phyloP scores from a whole-genome alignment of 2,113 vertebrate genomes.

The Thermophis baileyi region DNA sequence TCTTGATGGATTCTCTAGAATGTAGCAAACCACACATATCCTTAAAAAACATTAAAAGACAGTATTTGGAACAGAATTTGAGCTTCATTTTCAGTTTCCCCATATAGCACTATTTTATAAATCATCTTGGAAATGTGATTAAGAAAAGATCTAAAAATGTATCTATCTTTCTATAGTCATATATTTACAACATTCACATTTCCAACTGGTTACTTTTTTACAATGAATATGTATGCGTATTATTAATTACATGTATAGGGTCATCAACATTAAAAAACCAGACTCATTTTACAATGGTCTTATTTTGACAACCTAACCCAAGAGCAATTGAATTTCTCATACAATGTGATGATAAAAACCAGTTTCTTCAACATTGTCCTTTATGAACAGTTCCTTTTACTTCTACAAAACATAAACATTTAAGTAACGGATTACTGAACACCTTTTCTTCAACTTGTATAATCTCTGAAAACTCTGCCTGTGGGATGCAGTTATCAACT shows the following conservation, averaged over 20 bases:
- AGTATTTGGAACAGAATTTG: not conserved
- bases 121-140: not conserved
- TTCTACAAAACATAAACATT: not conserved
- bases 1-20: not conserved
- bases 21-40: not conserved
- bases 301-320: not conserved
- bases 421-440: not conserved
- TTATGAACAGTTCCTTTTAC: not conserved
- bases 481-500: not conserved
- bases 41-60: not conserved
- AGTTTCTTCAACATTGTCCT: not conserved
- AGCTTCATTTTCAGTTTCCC: too few species aligned
- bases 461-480: not conserved
- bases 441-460: not conserved
- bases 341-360: not conserved
- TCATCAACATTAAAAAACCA: not conserved
- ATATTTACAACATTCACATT: not conserved
- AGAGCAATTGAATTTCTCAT: not conserved
- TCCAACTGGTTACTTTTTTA: not conserved
- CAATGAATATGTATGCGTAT: not conserved
- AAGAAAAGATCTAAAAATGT: not conserved
- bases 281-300: not conserved
- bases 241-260: not conserved
- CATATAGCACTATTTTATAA: not conserved
- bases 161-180: not conserved